Conservation (phyloP, 2,113 vertebrate species). For the Vulpes vulpes region DNA sequence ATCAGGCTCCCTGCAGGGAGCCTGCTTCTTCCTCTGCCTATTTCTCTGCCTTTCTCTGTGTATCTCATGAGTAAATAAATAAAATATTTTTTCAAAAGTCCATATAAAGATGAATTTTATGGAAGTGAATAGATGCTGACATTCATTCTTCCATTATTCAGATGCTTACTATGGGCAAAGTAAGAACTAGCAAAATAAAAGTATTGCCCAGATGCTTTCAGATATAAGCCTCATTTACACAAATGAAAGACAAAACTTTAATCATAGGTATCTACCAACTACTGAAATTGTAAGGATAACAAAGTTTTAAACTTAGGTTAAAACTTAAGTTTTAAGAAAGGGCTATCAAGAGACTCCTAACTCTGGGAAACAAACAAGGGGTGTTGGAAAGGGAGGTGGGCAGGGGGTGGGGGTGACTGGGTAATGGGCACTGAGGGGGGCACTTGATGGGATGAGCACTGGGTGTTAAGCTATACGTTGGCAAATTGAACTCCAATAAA, state of each 20-base stretch:
- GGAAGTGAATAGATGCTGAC: not conserved
- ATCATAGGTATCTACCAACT: not conserved
- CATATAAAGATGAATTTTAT: not conserved
- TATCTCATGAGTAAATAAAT: no score
- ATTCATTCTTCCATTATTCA: not conserved
- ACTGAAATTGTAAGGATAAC: not conserved
- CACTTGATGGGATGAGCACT: no score
- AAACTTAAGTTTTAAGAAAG: not conserved
- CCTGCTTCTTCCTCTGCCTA: no score
- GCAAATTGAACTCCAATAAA: no score
- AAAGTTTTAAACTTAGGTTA: not conserved
- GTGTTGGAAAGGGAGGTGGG: no score
- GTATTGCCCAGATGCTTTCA: not conserved
- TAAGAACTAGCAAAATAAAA: not conserved
- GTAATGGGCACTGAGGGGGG: no score
- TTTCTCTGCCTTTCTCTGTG: no score
- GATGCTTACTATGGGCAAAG: not conserved
- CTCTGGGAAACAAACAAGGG: no score
- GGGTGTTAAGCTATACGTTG: no score
- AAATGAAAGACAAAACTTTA: not conserved
- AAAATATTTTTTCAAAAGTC: not conserved
- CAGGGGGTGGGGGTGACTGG: no score
- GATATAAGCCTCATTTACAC: not conserved
- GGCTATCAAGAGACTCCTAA: not conserved
- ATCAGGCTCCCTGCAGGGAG: no score